Conservation (phyloP, 2,888 invertebrate species). For the Leptinotarsa juncta region DNA sequence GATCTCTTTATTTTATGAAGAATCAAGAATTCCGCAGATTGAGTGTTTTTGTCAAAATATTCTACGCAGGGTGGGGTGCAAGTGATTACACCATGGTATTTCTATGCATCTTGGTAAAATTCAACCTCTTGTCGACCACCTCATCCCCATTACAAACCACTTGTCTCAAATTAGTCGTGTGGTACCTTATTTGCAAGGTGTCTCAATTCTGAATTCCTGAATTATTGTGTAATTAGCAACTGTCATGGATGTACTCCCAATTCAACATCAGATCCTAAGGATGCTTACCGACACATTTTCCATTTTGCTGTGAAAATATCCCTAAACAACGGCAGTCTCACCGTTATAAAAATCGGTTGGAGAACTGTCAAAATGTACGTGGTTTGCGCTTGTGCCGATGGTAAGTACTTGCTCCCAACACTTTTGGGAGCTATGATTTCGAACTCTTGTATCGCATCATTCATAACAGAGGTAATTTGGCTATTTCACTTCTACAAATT, state of each 20-base stretch:
- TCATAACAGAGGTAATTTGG: constrained; percentile 45
- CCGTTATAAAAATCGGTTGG: neutral
- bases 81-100: too few relatives aligned
- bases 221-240: neutral
- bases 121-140: too few relatives aligned
- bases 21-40: too few relatives aligned
- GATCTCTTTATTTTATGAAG: too few relatives aligned
- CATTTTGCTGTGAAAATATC: neutral
- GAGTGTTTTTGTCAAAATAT: too few relatives aligned
- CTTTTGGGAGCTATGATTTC: neutral
- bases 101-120: too few relatives aligned
- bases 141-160: too few relatives aligned
- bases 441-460: constrained; percentile 28
- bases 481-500: neutral
- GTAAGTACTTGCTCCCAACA: constrained; percentile 34
- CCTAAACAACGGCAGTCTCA: neutral
- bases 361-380: constrained; percentile 31
- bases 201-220: too few relatives aligned
- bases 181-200: too few relatives aligned
- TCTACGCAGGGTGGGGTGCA: too few relatives aligned
- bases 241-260: neutral
- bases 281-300: constrained; percentile 2
- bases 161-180: too few relatives aligned
- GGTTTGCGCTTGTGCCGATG: constrained; percentile 44
- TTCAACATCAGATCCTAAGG: neutral